Percentiles rank a stretch among this genome's conserved stretches.
phyloP scores from a whole-genome alignment of 2,888 invertebrate genomes.

The Physocephala rufipes region DNA sequence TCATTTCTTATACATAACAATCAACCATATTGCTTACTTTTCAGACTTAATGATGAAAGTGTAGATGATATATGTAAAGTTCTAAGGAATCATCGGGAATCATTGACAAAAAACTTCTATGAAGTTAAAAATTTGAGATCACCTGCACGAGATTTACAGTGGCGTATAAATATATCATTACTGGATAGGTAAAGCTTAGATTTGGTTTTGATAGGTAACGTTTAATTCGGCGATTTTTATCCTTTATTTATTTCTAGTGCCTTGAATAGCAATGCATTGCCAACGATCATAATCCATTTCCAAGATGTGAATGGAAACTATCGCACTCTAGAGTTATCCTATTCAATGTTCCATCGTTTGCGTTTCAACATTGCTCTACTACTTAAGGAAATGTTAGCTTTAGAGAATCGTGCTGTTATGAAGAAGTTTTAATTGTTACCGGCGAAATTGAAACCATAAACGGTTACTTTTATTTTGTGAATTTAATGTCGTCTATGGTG shows the following conservation, averaged over 20 bases:
- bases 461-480: too few species aligned
- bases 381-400: conserved; percentile 67
- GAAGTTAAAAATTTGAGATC: conserved; percentile 65
- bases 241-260: conserved; percentile 8
- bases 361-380: conserved; percentile 67
- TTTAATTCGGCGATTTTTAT: not conserved
- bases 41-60: conserved; percentile 66
- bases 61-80: conserved; percentile 68
- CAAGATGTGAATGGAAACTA: conserved; percentile 65
- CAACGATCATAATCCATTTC: conserved; percentile 68
- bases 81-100: conserved; percentile 66
- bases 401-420: conserved; percentile 66
- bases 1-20: not conserved
- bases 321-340: conserved; percentile 67
- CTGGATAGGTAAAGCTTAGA: conserved; percentile 66
- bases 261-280: conserved; percentile 53
- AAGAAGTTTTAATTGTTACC: conserved; percentile 63
- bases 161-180: conserved; percentile 69
- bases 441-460: not conserved
- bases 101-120: conserved; percentile 60
- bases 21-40: not conserved
- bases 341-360: conserved; percentile 68
- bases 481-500: conserved; percentile 10
- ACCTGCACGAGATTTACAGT: conserved; percentile 64
- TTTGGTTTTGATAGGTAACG: not conserved